Evolutionary conservation across 92 coral and sea anemone genomes (phyloP), one percentile per base, ranked within the genome.

Genomic region (Hydrozoanthus gracilis): DNA sequence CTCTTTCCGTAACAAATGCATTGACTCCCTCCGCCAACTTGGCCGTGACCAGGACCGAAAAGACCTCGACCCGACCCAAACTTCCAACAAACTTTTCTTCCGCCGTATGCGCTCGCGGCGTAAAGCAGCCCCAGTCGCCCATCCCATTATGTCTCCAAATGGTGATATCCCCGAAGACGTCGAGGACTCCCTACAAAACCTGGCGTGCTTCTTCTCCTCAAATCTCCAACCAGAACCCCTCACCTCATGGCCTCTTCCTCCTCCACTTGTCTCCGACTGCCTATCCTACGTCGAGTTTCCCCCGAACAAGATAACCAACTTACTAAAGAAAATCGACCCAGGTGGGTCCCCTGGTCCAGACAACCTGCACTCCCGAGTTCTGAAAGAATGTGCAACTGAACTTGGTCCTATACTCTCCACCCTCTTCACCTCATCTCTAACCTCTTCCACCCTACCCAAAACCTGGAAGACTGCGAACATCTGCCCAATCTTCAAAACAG

Each of bases 291-390:
- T 4, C 58, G 39, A 4, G 66, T 44, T 3, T 83, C 17, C 62
- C 73, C 65, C 44, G 16, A n/a, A 13, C 66, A 1, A 70, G 4
- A 44, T 8, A 62, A 70, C n/a, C 3, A 45, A 13, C 70, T 52
- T 61, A 44, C 72, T 86, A 6, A 71, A 48, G 12, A 83, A 72
- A 15, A 49, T 86, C 51, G 64, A 86, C 3, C 75, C 88, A 27
- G 51, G 83, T 14, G 74, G 64, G 39, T 74, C 83, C 9, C 88
- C 88, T 11, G 78, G 87, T 39, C 49, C 88, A 6, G 82, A 85
- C 51, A 71, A 71, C 13, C 72, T 85, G 20, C 88, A 86, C 16
- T 73, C 88, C 20, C 47, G 35, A 55, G 74, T 86, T 16, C 35
- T 86, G 17, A 86, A 86, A 46, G 64, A 86, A 11, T 86, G 88